phyloP scores from a whole-genome alignment of 2,888 invertebrate genomes.

The Idaea straminata region DNA sequence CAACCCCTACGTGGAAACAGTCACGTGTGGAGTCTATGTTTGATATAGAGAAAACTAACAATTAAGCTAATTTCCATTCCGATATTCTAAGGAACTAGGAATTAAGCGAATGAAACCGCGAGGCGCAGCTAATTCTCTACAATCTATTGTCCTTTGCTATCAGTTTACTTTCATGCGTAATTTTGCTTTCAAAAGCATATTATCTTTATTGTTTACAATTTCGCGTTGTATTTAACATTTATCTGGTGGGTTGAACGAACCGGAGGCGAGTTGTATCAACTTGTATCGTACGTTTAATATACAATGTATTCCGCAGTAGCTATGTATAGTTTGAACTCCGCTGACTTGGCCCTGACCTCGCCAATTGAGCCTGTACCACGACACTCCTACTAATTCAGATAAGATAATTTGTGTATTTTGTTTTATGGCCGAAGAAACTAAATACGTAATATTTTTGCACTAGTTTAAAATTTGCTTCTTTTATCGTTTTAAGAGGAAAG shows the following conservation, averaged over 20 bases:
- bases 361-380: constrained; percentile 6
- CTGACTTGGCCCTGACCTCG: constrained; percentile 15
- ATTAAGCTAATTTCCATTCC: no score
- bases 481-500: no score
- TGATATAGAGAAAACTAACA: no score
- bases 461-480: no score
- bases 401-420: not conserved
- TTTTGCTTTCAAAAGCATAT: not conserved
- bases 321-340: constrained; percentile 9
- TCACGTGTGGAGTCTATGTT: no score
- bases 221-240: constrained; percentile 15
- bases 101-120: not conserved
- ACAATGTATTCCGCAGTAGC: not conserved
- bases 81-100: not conserved
- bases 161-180: constrained; percentile 3
- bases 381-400: not conserved
- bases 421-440: not conserved
- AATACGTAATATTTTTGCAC: no score
- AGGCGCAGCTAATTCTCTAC: not conserved
- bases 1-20: no score
- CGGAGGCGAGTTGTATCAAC: constrained; percentile 4
- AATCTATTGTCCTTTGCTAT: not conserved
- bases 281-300: constrained; percentile 4
- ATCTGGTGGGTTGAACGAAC: constrained; percentile 16
- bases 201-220: constrained; percentile 15